Evolutionary conservation across 53 echinoderm and acorn worm species (phyloP).

Genomic region (Apostichopus leukothele): DNA sequence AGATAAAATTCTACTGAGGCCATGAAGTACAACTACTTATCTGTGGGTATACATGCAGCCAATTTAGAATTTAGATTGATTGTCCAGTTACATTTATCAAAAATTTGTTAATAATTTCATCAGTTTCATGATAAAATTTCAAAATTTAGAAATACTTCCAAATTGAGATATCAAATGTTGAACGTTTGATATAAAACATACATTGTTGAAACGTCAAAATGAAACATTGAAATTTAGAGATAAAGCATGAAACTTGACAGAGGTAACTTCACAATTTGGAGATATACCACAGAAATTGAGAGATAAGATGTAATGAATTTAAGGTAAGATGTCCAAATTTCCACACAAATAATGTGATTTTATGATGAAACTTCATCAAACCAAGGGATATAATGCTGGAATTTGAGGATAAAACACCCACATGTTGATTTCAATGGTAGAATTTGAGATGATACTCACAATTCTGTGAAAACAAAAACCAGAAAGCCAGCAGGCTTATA

Average conservation of each 20-base stretch:
- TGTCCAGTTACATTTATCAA: conserved; percentile 8
- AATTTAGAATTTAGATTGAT: no score
- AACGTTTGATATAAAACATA: not conserved
- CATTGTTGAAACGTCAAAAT: not conserved
- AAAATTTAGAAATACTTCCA: conserved; percentile 6
- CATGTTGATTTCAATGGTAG: no score
- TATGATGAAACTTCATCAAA: no score
- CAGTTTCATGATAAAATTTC: conserved; percentile 46
- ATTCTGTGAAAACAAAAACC: no score
- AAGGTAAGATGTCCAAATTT: not conserved
- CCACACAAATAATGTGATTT: not conserved
- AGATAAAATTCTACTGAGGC: no score
- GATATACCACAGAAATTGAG: not conserved
- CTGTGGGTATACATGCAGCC: no score
- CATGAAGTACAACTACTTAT: no score
- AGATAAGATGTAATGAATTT: not conserved
- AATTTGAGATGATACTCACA: no score
- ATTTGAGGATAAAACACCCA: no score
- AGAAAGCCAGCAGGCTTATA: no score
- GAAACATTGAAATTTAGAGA: not conserved
- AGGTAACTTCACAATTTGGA: not conserved
- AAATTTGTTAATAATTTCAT: not conserved
- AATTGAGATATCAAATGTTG: not conserved
- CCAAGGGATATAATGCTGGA: no score
- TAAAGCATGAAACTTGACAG: not conserved